phyloP scores from a whole-genome alignment of 2,113 vertebrate species.

The Eulacestoma nigropectus region DNA sequence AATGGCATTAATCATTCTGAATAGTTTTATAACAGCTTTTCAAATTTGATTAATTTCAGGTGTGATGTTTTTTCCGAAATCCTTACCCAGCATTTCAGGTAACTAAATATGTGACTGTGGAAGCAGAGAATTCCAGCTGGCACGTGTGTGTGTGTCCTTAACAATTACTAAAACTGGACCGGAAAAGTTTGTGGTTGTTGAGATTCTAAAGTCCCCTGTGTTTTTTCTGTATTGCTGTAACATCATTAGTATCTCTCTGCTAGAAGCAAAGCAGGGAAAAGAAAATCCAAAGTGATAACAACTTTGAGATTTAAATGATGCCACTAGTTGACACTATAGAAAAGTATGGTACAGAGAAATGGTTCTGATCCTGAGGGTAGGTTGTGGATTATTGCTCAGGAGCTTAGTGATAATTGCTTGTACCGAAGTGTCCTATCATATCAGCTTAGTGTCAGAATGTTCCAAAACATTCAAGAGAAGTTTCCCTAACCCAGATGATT shows the following conservation, averaged over 20 bases:
- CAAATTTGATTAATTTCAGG: neutral
- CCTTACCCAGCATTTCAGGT: neutral
- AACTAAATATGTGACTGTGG: neutral
- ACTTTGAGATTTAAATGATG: neutral
- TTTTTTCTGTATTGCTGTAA: neutral
- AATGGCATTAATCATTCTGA: neutral
- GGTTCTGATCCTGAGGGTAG: neutral
- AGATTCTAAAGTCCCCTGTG: neutral
- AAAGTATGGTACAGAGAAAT: neutral
- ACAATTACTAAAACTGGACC: neutral
- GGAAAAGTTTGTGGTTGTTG: neutral
- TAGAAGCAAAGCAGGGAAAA: neutral
- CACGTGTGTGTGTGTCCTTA: neutral
- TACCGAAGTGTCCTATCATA: neutral
- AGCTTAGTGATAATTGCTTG: neutral
- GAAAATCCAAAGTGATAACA: neutral
- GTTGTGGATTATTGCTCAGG: neutral
- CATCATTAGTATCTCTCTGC: accelerated
- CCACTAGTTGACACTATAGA: neutral
- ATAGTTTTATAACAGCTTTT: neutral
- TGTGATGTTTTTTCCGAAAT: neutral
- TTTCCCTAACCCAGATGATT: neutral
- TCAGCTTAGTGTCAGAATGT: neutral
- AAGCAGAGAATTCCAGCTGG: neutral
- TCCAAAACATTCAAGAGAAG: neutral